Conservation (phyloP, 2,113 vertebrate genomes). For the Eretmodus cyanostictus region DNA sequence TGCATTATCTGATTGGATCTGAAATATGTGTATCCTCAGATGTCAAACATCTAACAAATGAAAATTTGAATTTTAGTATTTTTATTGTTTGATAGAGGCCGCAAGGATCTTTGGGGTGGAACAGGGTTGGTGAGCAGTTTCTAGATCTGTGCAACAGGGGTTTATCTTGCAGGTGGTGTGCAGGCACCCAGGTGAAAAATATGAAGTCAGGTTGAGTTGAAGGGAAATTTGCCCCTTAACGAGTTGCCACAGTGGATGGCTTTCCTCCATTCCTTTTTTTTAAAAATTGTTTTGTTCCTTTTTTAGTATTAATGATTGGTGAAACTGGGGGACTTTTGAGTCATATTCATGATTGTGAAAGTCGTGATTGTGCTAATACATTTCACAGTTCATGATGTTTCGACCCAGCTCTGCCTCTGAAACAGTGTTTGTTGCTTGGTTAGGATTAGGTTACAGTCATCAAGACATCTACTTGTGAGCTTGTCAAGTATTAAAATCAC, state of each 20-base stretch:
- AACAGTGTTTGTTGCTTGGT: neutral
- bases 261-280: neutral
- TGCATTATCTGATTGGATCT: neutral
- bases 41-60: neutral
- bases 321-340: neutral
- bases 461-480: neutral
- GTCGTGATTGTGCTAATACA: neutral
- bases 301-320: neutral
- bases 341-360: neutral
- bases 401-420: neutral
- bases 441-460: neutral
- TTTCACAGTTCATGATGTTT: neutral
- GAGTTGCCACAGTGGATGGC: neutral
- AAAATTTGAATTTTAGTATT: neutral
- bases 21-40: neutral
- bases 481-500: neutral
- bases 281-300: rapidly evolving
- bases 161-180: neutral
- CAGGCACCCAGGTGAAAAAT: neutral
- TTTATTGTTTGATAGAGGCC: neutral
- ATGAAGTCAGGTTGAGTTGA: neutral
- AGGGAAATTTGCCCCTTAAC: neutral
- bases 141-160: neutral
- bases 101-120: neutral
- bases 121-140: neutral